A percentile compares a stretch with the other conserved stretches of the same genome.
These are phyloP conservation scores for Salvelinus fontinalis DNA, from an alignment of 2,113 vertebrate species.

Conservation along the genomic window DNA sequence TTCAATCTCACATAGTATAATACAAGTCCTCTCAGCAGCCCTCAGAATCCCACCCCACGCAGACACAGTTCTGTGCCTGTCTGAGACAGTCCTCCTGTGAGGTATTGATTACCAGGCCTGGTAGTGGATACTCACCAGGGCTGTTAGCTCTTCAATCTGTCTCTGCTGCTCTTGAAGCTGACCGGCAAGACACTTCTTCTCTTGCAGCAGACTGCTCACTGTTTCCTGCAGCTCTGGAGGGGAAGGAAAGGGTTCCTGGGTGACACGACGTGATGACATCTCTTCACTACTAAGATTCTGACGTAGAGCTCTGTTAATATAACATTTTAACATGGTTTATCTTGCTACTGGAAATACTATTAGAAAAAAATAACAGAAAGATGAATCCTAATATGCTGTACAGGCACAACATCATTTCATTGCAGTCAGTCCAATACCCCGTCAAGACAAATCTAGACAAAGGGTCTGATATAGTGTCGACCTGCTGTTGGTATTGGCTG, in stretches of 20 bases:
- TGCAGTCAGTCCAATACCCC: too few species aligned
- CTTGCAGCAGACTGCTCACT: slow-evolving; percentile 71
- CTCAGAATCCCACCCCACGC: background rate
- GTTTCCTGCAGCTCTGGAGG: slow-evolving; percentile 74
- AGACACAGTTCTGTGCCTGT: background rate
- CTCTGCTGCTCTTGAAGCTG: slow-evolving; percentile 75
- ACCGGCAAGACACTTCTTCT: slow-evolving; percentile 75
- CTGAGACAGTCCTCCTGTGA: background rate
- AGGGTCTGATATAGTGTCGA: slow-evolving; percentile 11
- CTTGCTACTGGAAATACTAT: too few species aligned
- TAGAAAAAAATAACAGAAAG: too few species aligned
- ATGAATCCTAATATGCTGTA: too few species aligned
- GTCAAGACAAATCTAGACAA: too few species aligned
- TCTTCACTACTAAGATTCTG: background rate
- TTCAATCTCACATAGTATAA: background rate
- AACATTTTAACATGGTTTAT: too few species aligned
- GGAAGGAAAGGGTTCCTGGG: background rate
- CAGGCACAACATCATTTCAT: too few species aligned
- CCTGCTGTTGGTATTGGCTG: slow-evolving; percentile 14
- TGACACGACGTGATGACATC: background rate
- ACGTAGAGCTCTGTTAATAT: background rate
- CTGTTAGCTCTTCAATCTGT: slow-evolving; percentile 68
- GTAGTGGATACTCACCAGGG: slow-evolving; percentile 58
- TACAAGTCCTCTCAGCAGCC: background rate
- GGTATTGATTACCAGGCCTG: background rate